Conservation (phyloP, 2,888 invertebrate species). For the Idaea straminata region DNA sequence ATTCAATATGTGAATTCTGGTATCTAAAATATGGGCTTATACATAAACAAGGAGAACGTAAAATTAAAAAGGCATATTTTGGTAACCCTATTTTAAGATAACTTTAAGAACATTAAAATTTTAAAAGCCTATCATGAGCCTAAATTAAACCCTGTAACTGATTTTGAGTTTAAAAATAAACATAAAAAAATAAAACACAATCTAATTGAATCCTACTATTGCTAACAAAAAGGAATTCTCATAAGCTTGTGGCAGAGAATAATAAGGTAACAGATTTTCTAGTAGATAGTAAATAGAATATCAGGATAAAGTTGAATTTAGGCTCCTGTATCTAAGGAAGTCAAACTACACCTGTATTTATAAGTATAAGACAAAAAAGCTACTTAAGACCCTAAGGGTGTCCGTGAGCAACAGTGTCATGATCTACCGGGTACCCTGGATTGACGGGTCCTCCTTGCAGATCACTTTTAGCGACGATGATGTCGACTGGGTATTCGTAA, state of each 20-base stretch:
- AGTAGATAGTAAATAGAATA: background rate
- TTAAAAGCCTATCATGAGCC: background rate
- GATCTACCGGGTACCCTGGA: constrained; percentile 49
- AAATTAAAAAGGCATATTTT: background rate
- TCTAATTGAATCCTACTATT: background rate
- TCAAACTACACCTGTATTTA: background rate
- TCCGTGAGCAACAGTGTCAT: constrained; percentile 44
- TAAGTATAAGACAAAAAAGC: background rate
- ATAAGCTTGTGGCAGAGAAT: background rate
- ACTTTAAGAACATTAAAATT: background rate
- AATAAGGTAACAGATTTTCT: background rate
- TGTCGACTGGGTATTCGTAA: constrained; percentile 84
- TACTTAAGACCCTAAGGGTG: background rate
- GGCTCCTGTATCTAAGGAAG: background rate
- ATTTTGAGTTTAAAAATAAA: background rate
- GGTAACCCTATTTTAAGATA: background rate
- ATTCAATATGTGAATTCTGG: background rate
- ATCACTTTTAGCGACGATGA: constrained; percentile 59
- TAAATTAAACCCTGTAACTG: background rate
- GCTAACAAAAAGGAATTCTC: background rate
- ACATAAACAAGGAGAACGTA: background rate
- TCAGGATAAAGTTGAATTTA: background rate
- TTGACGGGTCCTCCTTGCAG: constrained; percentile 34
- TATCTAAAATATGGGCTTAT: background rate
- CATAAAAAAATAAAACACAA: background rate